Evolutionary conservation across 2,797 vertebrate genomes (phyloP), one percentile per base, ranked within the genome.

Genomic region (Euphonia xanthogaster): DNA sequence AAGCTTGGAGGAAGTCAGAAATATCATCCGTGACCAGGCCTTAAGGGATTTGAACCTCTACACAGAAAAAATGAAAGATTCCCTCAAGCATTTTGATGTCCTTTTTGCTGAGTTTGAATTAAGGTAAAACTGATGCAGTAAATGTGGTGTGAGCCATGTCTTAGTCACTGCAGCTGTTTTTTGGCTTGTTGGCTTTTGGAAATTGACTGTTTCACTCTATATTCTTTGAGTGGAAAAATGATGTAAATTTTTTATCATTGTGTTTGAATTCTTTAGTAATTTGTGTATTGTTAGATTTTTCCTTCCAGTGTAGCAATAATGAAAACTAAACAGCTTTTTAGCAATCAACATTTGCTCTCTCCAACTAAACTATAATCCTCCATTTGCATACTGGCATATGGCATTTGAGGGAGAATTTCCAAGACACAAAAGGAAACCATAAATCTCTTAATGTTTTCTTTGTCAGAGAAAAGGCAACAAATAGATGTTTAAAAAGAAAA

Each of bases 31-130:
- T 17, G 99, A 99, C 98, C 99, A 99, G 97, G 99, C 99, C 25
- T 98, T 99, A 75, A 98, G 99, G 78, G 99, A 99, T 98, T 98
- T 99, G 95, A 98, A 98, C 98, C 94, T 98, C 96, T 99, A 99
- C 98, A 99, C 99, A 0, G 99, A 99, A 93, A 99, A 98, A 98
- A 99, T 99, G 98, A 98, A 97, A 96, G 99, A 99, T n/a, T 98
- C 98, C 1, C 98, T 99, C 85, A 98, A 98, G 82, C 99, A 99
- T 97, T 99, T 99, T 47, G 99, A 99, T 81, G 86, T 98, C 97
- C 99, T 99, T 94, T 99, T 99, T 82, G 99, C 99, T 7, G 99
- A 99, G 97, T 99, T 99, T 90, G 99, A 99, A 95, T 98, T 99
- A 97, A 99, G 99, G 99, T 99, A 97, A 97, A 72, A 81, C 27